Percentiles rank a stretch among this genome's conserved stretches.
Conservation (phyloP, 2,113 vertebrate species). For the Forbesichthys papilliferus region DNA sequence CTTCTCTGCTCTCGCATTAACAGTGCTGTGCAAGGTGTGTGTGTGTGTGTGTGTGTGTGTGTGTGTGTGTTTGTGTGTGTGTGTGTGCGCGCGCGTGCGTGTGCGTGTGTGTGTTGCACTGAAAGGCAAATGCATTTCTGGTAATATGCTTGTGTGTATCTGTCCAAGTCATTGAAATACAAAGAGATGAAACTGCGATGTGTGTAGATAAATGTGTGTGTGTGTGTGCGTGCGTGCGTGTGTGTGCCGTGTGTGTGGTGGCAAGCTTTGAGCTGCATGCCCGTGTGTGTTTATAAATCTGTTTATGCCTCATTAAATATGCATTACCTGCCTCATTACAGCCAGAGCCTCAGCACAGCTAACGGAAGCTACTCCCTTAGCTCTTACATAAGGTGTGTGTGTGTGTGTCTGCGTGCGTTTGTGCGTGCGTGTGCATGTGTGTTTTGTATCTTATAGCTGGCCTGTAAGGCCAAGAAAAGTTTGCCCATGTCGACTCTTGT, state of each 20-base stretch:
- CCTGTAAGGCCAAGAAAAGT: constrained; percentile 11
- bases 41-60: background rate
- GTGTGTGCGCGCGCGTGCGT: background rate
- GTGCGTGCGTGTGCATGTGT: constrained; percentile 6
- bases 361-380: constrained; percentile 61
- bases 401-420: constrained; percentile 19
- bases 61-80: background rate
- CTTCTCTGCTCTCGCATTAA: background rate
- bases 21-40: background rate
- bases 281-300: constrained; percentile 65
- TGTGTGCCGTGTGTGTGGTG: constrained; percentile 10
- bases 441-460: background rate
- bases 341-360: constrained; percentile 62
- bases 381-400: constrained; percentile 53
- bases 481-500: constrained; percentile 9
- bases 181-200: background rate
- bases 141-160: background rate
- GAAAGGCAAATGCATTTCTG: too few species aligned
- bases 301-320: constrained; percentile 78
- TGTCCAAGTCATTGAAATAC: background rate
- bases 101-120: background rate
- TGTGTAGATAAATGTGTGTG: constrained; percentile 4
- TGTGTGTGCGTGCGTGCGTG: background rate
- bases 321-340: constrained; percentile 78
- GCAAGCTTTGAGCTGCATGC: constrained; percentile 32